Evolutionary conservation across 2,888 invertebrate species (phyloP).

Genomic region (Halictus quadricinctus): DNA sequence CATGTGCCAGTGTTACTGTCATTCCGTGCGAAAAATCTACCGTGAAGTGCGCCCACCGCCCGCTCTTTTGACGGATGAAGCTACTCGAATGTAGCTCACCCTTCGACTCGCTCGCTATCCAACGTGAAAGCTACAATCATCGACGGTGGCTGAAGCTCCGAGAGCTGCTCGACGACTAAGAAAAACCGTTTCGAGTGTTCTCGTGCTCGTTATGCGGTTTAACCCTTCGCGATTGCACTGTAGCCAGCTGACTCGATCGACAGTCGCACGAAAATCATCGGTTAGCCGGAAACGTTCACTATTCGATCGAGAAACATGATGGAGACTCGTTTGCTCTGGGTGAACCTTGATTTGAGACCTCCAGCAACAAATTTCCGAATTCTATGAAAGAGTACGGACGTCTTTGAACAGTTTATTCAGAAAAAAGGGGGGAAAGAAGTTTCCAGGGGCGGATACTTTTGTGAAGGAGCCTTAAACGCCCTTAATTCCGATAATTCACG

Average conservation of each 20-base stretch:
- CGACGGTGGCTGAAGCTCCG: not conserved
- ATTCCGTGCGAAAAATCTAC: slow-evolving; percentile 71
- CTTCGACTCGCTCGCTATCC: not conserved
- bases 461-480: not conserved
- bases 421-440: not conserved
- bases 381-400: not conserved
- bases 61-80: slow-evolving; percentile 44
- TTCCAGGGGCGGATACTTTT: not conserved
- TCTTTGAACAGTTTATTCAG: not conserved
- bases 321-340: too few species aligned
- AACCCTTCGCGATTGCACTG: not conserved
- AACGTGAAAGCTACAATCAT: slow-evolving; percentile 29
- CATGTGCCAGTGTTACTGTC: slow-evolving; percentile 72
- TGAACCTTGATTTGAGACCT: too few species aligned
- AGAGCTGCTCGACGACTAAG: not conserved
- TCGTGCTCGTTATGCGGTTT: not conserved
- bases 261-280: not conserved
- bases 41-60: slow-evolving; percentile 34
- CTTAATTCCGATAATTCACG: slow-evolving; percentile 60
- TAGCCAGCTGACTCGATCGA: not conserved
- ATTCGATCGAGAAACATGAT: not conserved
- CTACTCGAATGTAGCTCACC: slow-evolving; percentile 10
- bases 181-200: not conserved
- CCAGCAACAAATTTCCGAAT: not conserved
- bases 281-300: not conserved